phyloP scores from a whole-genome alignment of 2,113 vertebrate genomes.

The Narcine bancroftii region DNA sequence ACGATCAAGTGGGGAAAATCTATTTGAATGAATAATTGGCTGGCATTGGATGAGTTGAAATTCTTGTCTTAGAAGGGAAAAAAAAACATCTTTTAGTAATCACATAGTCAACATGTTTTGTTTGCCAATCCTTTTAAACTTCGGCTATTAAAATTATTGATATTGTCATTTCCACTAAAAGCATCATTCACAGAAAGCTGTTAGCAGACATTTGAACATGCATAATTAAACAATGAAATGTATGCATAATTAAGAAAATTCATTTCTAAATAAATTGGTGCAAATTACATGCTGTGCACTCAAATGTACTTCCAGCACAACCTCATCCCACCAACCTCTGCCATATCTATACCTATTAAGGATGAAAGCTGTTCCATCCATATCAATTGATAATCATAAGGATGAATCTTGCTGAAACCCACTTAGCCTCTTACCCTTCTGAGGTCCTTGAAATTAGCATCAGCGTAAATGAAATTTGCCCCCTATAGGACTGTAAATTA shows the following conservation, averaged over 20 bases:
- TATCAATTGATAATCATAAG: not conserved
- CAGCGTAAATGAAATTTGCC: not conserved
- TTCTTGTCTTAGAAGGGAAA: not conserved
- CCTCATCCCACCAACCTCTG: not conserved
- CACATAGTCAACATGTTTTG: not conserved
- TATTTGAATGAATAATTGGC: not conserved
- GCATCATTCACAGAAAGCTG: not conserved
- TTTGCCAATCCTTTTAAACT: not conserved
- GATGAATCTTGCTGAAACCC: not conserved
- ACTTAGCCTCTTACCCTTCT: not conserved
- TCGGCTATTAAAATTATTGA: not conserved
- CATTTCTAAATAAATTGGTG: not conserved
- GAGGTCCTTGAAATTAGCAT: not conserved
- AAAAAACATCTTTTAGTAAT: not conserved
- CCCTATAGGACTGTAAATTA: not conserved
- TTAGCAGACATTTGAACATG: not conserved
- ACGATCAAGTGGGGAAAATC: not conserved
- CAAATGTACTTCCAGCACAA: not conserved
- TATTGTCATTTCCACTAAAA: not conserved
- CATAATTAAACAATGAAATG: not conserved
- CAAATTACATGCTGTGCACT: not conserved
- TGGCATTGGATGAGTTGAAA: not conserved
- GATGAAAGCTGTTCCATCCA: not conserved
- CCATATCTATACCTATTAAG: not conserved
- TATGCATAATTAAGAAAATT: not conserved